Evolutionary conservation across 2,888 invertebrate genomes (phyloP).

Genomic region (Busseola fusca): DNA sequence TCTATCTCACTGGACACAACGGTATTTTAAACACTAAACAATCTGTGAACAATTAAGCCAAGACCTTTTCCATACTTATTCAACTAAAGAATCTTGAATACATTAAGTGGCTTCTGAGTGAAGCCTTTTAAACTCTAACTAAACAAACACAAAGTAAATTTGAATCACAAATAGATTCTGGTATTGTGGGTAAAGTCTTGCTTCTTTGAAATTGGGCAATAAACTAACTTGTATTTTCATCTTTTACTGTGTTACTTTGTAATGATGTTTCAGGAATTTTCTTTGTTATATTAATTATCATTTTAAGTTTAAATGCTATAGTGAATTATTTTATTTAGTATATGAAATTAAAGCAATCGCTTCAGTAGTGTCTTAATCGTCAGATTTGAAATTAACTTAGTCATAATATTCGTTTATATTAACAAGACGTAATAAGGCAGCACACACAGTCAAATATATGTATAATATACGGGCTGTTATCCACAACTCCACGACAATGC

Average conservation of each 20-base stretch:
- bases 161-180: constrained; percentile 57
- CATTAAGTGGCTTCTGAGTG: constrained; percentile 36
- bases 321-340: not conserved
- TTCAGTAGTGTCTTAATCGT: not conserved
- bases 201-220: constrained; percentile 44
- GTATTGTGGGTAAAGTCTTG: constrained; percentile 39
- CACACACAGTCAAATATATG: not conserved
- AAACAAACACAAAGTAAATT: constrained; percentile 57
- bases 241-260: constrained; percentile 38
- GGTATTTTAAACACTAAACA: constrained; percentile 18
- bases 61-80: constrained; percentile 40
- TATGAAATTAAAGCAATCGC: not conserved
- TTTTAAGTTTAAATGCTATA: constrained; percentile 9
- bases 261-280: constrained; percentile 44
- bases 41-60: constrained; percentile 20
- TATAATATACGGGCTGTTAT: too few relatives aligned
- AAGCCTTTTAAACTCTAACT: constrained; percentile 42
- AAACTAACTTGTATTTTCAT: constrained; percentile 38
- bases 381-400: not conserved
- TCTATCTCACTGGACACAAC: not conserved
- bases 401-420: not conserved
- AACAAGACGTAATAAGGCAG: not conserved
- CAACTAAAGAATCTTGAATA: constrained; percentile 50
- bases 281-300: constrained; percentile 29
- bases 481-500: too few relatives aligned